Conservation (phyloP, 2,113 vertebrate genomes). For the Thunnus thynnus region DNA sequence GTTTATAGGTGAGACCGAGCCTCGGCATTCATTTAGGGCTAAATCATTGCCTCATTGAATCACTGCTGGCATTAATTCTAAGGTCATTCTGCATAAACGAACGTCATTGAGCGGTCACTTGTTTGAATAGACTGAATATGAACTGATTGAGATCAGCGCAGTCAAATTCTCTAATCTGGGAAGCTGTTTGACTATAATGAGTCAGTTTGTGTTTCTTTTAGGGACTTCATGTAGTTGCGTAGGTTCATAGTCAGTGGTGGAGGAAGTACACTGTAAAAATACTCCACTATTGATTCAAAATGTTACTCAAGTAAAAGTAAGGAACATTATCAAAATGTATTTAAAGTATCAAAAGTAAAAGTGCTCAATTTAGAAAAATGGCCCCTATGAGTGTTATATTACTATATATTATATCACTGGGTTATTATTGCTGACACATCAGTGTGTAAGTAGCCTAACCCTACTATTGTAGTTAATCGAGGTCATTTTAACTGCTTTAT, state of each 20-base stretch:
- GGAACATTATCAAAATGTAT: no score
- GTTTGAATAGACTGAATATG: constrained; percentile 6
- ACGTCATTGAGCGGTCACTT: constrained; percentile 32
- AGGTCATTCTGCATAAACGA: constrained; percentile 41
- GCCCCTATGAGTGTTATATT: no score
- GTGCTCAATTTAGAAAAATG: no score
- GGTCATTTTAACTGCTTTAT: no score
- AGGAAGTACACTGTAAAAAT: not conserved
- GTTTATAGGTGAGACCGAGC: not conserved
- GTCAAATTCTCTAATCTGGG: constrained; percentile 10
- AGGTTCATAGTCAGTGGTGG: not conserved
- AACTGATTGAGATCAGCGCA: constrained; percentile 30
- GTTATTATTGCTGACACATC: no score
- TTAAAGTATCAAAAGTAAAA: no score
- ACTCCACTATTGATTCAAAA: no score
- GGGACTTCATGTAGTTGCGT: not conserved
- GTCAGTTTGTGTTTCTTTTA: not conserved
- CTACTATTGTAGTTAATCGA: no score
- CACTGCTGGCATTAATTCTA: constrained; percentile 36
- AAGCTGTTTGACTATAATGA: not conserved
- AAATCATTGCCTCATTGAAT: constrained; percentile 49
- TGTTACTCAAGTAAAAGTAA: not conserved
- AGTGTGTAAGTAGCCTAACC: no score
- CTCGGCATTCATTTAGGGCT: not conserved
- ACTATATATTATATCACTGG: no score